A percentile compares a stretch with the other conserved stretches of the same genome.
phyloP scores from a whole-genome alignment of 2,888 invertebrate genomes.

The Epinotia ramella region DNA sequence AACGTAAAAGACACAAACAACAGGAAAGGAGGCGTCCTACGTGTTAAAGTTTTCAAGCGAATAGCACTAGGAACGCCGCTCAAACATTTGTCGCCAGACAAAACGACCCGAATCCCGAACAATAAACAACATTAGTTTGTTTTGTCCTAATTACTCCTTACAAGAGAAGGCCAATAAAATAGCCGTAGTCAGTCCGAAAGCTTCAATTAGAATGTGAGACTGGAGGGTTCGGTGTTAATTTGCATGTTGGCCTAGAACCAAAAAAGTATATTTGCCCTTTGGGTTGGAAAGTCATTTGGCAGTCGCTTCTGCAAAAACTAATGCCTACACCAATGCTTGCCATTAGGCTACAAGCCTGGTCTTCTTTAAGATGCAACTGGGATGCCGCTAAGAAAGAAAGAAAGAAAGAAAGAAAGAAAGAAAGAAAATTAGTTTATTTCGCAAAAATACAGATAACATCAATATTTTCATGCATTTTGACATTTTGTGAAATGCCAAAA shows the following conservation, averaged over 20 bases:
- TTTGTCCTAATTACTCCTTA: conserved; percentile 14
- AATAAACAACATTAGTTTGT: conserved; percentile 33
- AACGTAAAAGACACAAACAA: neutral
- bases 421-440: too few relatives aligned
- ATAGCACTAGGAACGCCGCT: neutral
- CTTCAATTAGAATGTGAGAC: neutral
- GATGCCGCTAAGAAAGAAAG: too few relatives aligned
- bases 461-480: too few relatives aligned
- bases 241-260: neutral
- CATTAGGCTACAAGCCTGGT: too few relatives aligned
- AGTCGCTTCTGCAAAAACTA: neutral
- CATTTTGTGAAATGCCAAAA: too few relatives aligned
- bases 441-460: too few relatives aligned
- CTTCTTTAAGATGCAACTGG: neutral
- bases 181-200: neutral
- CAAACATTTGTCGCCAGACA: conserved; percentile 13
- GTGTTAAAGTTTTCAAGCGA: neutral
- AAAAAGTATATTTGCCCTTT: too few relatives aligned
- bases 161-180: conserved; percentile 3
- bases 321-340: neutral
- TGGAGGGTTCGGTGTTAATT: neutral
- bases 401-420: too few relatives aligned
- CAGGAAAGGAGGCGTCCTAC: neutral
- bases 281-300: neutral
- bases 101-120: conserved; percentile 18